Percentiles rank a stretch among this genome's conserved stretches.
phyloP scores from a whole-genome alignment of 2,797 vertebrate species.

The Phrynocephalus forsythii region DNA sequence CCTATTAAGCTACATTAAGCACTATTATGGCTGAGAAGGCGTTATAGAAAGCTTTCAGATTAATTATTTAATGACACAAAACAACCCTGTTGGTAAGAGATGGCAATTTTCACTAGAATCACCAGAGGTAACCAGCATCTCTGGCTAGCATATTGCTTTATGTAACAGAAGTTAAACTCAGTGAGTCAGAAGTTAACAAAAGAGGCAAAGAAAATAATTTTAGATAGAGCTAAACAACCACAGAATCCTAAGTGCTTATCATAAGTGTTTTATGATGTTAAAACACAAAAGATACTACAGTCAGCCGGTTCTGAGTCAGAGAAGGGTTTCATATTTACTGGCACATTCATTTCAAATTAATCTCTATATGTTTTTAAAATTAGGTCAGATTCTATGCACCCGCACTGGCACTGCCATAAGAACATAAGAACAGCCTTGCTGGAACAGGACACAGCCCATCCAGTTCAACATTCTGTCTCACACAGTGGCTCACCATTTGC shows the following conservation, averaged over 20 bases:
- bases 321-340: background rate
- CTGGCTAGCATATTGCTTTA: conserved; percentile 3
- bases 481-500: no score
- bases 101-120: background rate
- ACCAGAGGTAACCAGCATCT: background rate
- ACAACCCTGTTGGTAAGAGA: background rate
- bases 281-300: conserved; percentile 4
- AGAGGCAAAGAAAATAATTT: conserved; percentile 1
- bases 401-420: no score
- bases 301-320: conserved; percentile 24
- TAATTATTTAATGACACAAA: background rate
- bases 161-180: background rate
- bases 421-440: no score
- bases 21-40: no score
- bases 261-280: background rate
- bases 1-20: background rate
- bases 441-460: no score
- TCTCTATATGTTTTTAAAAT: background rate
- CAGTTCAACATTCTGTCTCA: no score
- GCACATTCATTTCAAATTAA: background rate
- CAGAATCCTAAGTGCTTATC: background rate
- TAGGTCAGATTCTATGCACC: no score
- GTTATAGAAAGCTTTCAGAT: background rate
- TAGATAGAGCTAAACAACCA: background rate
- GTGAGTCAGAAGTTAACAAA: conserved; percentile 29